These are phyloP conservation scores for Carcinoscorpius rotundicauda DNA, from an alignment of 1,140 invertebrate genomes.

Conservation along the genomic window DNA sequence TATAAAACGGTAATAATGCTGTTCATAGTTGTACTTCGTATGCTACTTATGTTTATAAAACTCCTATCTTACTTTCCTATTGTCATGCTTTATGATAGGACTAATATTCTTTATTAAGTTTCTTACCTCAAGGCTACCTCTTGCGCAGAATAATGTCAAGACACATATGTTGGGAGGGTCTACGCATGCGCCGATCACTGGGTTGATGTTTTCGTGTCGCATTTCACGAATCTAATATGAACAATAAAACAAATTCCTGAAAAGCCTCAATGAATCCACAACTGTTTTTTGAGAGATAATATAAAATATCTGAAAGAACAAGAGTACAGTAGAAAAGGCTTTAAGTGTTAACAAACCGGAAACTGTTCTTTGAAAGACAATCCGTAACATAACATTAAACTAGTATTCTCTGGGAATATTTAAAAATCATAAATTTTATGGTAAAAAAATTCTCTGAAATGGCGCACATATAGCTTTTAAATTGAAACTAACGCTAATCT, in stretches of 20 bases:
- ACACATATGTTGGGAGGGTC: slow-evolving; percentile 57
- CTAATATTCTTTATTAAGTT: too few species aligned
- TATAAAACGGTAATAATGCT: too few species aligned
- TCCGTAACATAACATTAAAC: neutral
- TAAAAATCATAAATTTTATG: neutral
- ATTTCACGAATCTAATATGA: slow-evolving; percentile 54
- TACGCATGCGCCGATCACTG: slow-evolving; percentile 66
- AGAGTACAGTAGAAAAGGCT: too few species aligned
- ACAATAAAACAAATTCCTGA: neutral
- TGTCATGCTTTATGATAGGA: too few species aligned
- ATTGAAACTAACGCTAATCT: too few species aligned
- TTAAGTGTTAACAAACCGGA: too few species aligned
- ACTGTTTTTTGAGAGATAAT: neutral
- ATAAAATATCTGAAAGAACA: too few species aligned
- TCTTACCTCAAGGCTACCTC: slow-evolving; percentile 49
- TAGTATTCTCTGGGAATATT: neutral
- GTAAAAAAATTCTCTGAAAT: too few species aligned
- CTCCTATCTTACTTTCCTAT: too few species aligned
- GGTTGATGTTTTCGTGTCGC: slow-evolving; percentile 70
- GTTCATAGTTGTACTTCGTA: too few species aligned
- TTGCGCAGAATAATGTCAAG: slow-evolving; percentile 57
- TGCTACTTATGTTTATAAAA: too few species aligned
- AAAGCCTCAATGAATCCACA: neutral
- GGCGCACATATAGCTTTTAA: too few species aligned
- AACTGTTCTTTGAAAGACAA: neutral